These are phyloP conservation scores for Drosophila lacteicornis DNA, from an alignment of 1,140 invertebrate species.

Conservation along the genomic window DNA sequence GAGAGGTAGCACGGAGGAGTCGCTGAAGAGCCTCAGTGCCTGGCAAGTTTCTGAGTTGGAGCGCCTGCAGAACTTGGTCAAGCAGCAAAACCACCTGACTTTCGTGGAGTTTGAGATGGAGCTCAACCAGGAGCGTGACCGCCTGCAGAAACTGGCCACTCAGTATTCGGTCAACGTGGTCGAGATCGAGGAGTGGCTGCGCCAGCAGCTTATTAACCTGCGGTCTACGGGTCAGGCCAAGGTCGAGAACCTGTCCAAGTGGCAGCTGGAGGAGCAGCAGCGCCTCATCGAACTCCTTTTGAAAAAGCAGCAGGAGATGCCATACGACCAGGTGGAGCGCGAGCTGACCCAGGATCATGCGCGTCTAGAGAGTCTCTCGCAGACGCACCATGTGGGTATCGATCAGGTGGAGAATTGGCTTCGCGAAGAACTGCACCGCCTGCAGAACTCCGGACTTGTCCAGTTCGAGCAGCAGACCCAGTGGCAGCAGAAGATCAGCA, in stretches of 20 bases:
- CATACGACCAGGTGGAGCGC: conserved; percentile 67
- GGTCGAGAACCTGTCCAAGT: conserved; percentile 73
- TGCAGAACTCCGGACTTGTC: conserved; percentile 71
- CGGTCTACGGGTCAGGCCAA: conserved; percentile 71
- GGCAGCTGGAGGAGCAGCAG: conserved; percentile 77
- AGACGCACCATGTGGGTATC: conserved; percentile 73
- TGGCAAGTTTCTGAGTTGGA: conserved; percentile 75
- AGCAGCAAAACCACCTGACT: conserved; percentile 72
- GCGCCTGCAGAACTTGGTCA: conserved; percentile 67
- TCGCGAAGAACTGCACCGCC: conserved; percentile 64
- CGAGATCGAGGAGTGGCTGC: conserved; percentile 76
- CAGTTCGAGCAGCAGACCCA: conserved; percentile 71
- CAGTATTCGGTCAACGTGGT: conserved; percentile 78
- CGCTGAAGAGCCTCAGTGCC: conserved; percentile 61
- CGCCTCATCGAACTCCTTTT: conserved; percentile 71
- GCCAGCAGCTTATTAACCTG: conserved; percentile 74
- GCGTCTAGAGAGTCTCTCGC: conserved; percentile 62
- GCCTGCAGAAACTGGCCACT: conserved; percentile 65
- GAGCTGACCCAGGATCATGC: conserved; percentile 65
- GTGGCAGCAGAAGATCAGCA: conserved; percentile 74
- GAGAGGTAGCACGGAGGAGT: conserved; percentile 58
- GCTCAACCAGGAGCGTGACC: conserved; percentile 69
- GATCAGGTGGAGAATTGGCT: conserved; percentile 80
- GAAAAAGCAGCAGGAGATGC: conserved; percentile 72
- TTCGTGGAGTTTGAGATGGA: conserved; percentile 78